Conservation (phyloP, 2,888 invertebrate species). For the Neoitamus cyanurus region DNA sequence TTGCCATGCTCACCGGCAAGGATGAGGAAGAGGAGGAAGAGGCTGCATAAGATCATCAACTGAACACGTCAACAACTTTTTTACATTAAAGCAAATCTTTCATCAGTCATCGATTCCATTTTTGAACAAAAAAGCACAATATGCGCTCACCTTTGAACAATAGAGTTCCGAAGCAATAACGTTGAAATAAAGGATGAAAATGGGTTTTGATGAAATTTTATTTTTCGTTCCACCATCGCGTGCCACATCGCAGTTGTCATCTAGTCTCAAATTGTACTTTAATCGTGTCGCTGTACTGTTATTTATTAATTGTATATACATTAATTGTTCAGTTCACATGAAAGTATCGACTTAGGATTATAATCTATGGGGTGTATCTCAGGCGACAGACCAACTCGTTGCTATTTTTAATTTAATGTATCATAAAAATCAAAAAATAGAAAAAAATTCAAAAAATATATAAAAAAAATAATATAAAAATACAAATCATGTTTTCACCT, state of each 20-base stretch:
- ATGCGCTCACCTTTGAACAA: conserved; percentile 43
- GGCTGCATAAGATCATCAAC: conserved; percentile 57
- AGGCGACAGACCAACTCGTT: conserved; percentile 50
- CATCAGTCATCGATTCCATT: conserved; percentile 51
- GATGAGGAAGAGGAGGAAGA: conserved; percentile 83
- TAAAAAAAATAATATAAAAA: conserved; percentile 25
- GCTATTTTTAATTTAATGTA: conserved; percentile 47
- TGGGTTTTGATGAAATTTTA: conserved; percentile 44
- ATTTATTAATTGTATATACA: conserved; percentile 34
- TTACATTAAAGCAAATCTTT: conserved; percentile 23
- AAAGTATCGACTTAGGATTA: conserved; percentile 47
- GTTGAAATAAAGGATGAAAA: conserved; percentile 46
- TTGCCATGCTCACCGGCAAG: conserved; percentile 88
- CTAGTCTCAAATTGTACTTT: conserved; percentile 22
- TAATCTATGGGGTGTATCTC: conserved; percentile 46
- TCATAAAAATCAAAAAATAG: conserved; percentile 29
- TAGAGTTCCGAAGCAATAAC: conserved; percentile 39
- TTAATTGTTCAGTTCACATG: conserved; percentile 47
- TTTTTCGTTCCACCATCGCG: conserved; percentile 35
- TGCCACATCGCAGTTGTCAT: neutral
- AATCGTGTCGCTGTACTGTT: conserved; percentile 23
- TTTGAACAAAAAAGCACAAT: conserved; percentile 27
- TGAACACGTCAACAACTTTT: conserved; percentile 29
- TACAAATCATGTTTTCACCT: neutral
- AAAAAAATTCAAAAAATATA: conserved; percentile 14